Percentiles rank a stretch among this genome's conserved stretches.
Evolutionary conservation across 1,140 invertebrate genomes (phyloP).

Genomic region (Dendrolimus kikuchii): DNA sequence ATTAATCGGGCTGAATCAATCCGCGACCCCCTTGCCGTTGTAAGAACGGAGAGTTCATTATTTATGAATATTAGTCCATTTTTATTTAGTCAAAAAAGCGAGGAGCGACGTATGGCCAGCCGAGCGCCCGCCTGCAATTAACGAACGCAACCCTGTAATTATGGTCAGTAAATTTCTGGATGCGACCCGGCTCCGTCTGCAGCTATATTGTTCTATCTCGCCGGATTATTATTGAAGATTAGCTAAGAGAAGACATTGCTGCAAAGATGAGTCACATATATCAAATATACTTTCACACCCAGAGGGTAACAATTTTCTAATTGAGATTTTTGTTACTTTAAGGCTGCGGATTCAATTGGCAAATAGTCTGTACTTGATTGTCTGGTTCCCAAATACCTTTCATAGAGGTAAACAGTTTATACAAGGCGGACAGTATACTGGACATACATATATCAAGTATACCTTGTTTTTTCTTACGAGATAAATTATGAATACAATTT

Average conservation of each 20-base stretch:
- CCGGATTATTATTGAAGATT: slow-evolving; percentile 33
- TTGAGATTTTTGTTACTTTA: neutral
- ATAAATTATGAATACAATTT: too few species aligned
- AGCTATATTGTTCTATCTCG: slow-evolving; percentile 59
- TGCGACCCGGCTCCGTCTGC: slow-evolving; percentile 37
- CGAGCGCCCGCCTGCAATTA: slow-evolving; percentile 63
- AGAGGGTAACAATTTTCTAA: neutral
- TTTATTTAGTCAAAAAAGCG: slow-evolving; percentile 69
- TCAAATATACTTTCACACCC: neutral
- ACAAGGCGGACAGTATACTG: too few species aligned
- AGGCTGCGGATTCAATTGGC: neutral
- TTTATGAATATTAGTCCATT: slow-evolving; percentile 72
- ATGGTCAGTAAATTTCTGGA: slow-evolving; percentile 73
- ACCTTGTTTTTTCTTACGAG: too few species aligned
- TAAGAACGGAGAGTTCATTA: slow-evolving; percentile 64
- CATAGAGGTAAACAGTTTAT: too few species aligned
- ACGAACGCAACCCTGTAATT: slow-evolving; percentile 70
- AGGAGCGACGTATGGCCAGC: slow-evolving; percentile 35
- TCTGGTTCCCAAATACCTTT: too few species aligned
- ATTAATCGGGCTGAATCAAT: slow-evolving; percentile 59
- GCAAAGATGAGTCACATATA: slow-evolving; percentile 4
- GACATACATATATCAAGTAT: too few species aligned
- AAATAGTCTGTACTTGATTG: too few species aligned
- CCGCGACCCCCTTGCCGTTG: slow-evolving; percentile 34
- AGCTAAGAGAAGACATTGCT: slow-evolving; percentile 20